These are phyloP conservation scores for Thalassarche chlororhynchos DNA, from an alignment of 2,113 vertebrate species.

Conservation along the genomic window DNA sequence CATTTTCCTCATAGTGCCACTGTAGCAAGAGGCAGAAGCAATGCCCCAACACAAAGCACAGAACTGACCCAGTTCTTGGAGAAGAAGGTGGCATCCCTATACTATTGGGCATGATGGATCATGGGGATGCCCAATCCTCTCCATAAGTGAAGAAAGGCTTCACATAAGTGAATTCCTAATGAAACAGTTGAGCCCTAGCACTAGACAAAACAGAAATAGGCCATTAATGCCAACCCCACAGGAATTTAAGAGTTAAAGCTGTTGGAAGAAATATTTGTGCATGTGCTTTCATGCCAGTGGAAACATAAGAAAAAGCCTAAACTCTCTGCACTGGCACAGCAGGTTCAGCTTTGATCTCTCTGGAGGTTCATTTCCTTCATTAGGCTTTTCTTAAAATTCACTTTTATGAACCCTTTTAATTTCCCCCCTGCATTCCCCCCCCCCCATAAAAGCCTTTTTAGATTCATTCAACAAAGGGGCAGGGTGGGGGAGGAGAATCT, in stretches of 20 bases:
- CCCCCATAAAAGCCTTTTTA: constrained; percentile 8
- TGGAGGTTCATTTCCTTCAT: constrained; percentile 66
- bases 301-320: constrained; percentile 47
- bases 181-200: background rate
- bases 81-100: background rate
- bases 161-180: background rate
- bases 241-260: constrained; percentile 29
- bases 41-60: background rate
- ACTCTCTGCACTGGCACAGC: constrained; percentile 39
- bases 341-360: constrained; percentile 69
- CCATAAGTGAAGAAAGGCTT: background rate
- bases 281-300: constrained; percentile 51
- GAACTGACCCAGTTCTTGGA: background rate
- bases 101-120: background rate
- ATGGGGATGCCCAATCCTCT: rapidly evolving
- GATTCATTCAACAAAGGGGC: constrained; percentile 7
- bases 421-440: background rate
- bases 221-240: background rate
- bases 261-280: constrained; percentile 29
- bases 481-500: background rate
- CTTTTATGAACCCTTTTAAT: constrained; percentile 60
- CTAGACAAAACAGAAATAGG: background rate
- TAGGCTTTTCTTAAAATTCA: constrained; percentile 60
- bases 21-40: background rate
- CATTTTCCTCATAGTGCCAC: rapidly evolving